Base-by-base conservation (phyloP, 1,140 invertebrate genomes). In the Heliconius eleuchia region DNA sequence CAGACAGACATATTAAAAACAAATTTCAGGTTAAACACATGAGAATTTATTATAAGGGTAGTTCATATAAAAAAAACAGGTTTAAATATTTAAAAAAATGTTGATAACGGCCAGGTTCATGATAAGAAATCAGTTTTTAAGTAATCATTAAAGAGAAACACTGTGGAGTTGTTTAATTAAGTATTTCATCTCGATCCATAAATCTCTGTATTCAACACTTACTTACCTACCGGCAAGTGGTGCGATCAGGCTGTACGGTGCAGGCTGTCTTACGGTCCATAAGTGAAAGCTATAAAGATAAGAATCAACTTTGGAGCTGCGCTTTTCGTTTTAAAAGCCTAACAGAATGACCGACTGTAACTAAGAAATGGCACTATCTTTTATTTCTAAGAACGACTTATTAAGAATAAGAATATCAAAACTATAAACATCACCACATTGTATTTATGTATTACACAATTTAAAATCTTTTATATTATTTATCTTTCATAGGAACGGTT, bases 101-200 rank as follows among this genome's bases (percentile, higher is more conserved):
- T 30, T 66, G 60, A 30, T 66, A 66, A 66, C 3, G 42, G 78
- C 60, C 72, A 52, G 46, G 46, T 82, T 77, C 76, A 80, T 89
- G 87, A 87, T 84, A 87, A 86, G 71, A 82, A 82, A 88, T 87
- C 71, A 73, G 73, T 87, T 77, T 85, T 86, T 84, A 83, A 91
- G 42, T 88, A 88, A 89, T 89, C 82, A 73, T 73, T 83, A 82
- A 82, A 71, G 79, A 78, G 81, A 86, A 86, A 89, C 85, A 90
- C 88, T 89, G 83, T 88, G 87, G 84, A 85, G 83, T 87, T 90
- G 87, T 85, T 88, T 92, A 88, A 92, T 92, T 91, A 91, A 89
- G 83, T 81, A 90, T 90, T 87, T 88, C 87, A 66, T 92, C 87
- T 91, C 88, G 85, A 87, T 91, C 89, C 90, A 92, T 92, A 90